Percentiles rank a stretch among this genome's conserved stretches.
Evolutionary conservation across 2,797 vertebrate species (phyloP).

Genomic region (Clamator glandarius): DNA sequence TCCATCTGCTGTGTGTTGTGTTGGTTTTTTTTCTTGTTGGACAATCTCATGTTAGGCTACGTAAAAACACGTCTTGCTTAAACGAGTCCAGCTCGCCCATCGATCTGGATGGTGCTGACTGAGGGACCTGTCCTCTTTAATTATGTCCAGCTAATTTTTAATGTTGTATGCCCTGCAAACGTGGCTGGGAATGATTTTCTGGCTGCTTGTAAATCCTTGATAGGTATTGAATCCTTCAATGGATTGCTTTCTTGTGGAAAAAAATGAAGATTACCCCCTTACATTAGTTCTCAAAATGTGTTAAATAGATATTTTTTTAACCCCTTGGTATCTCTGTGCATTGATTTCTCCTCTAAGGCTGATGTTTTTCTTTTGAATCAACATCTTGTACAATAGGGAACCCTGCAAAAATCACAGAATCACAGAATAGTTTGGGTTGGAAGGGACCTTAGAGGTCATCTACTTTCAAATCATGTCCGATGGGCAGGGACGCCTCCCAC

Average conservation of each 20-base stretch:
- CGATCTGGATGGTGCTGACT: slow-evolving; percentile 18
- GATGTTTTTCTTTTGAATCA: background rate
- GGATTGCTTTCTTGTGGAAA: slow-evolving; percentile 21
- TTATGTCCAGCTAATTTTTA: slow-evolving; percentile 46
- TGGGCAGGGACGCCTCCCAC: too few relatives aligned
- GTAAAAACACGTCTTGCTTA: background rate
- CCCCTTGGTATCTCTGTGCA: background rate
- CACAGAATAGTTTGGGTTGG: too few relatives aligned
- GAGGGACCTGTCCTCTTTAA: slow-evolving; percentile 59
- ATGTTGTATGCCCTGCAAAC: slow-evolving; percentile 38
- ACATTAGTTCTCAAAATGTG: slow-evolving; percentile 20
- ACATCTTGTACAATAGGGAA: slow-evolving; percentile 8
- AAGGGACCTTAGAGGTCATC: too few relatives aligned
- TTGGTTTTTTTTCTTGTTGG: background rate
- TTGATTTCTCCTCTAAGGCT: slow-evolving; percentile 23
- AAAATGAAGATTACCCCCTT: slow-evolving; percentile 11
- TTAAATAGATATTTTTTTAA: slow-evolving; percentile 7
- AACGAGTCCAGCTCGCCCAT: background rate
- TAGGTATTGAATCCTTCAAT: slow-evolving; percentile 30
- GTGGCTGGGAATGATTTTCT: slow-evolving; percentile 30
- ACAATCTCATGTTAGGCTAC: background rate
- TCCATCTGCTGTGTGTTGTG: background rate
- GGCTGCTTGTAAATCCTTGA: slow-evolving; percentile 36
- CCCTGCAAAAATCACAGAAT: background rate
- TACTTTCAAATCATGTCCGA: too few relatives aligned